These are phyloP conservation scores for Xenopus tropicalis DNA, from an alignment of 2,113 vertebrate species.

Conservation along the genomic window DNA sequence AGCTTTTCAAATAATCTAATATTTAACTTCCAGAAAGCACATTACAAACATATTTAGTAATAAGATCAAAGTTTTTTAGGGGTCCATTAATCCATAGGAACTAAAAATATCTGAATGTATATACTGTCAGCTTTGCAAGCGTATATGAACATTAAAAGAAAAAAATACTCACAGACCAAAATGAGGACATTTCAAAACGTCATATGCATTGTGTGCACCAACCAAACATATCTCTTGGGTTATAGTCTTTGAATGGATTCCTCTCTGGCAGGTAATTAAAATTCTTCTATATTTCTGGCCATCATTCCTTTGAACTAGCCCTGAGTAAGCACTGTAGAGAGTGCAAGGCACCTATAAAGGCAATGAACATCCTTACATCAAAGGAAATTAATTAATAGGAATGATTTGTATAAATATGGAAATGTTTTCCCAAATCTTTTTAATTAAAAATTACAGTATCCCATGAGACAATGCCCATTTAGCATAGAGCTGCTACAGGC, in stretches of 20 bases:
- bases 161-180: not conserved
- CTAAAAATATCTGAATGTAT: no score
- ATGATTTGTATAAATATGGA: conserved; percentile 42
- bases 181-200: conserved; percentile 8
- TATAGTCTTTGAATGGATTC: conserved; percentile 9
- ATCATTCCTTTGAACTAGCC: conserved; percentile 18
- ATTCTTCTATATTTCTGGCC: conserved; percentile 9
- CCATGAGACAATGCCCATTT: conserved; percentile 4
- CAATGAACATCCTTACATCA: conserved; percentile 26
- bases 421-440: conserved; percentile 24
- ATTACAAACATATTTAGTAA: no score
- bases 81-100: no score
- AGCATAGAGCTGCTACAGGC: not conserved
- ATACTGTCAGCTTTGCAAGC: no score
- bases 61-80: no score
- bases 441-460: conserved; percentile 28
- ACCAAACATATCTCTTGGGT: conserved; percentile 2
- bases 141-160: not conserved
- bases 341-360: conserved; percentile 4
- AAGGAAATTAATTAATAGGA: conserved; percentile 40
- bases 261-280: conserved; percentile 12
- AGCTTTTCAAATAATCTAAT: no score
- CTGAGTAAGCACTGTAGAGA: not conserved
- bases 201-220: conserved; percentile 5
- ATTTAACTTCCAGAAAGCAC: no score